phyloP scores from a whole-genome alignment of 2,113 vertebrate genomes.

The Serilophus lunatus region DNA sequence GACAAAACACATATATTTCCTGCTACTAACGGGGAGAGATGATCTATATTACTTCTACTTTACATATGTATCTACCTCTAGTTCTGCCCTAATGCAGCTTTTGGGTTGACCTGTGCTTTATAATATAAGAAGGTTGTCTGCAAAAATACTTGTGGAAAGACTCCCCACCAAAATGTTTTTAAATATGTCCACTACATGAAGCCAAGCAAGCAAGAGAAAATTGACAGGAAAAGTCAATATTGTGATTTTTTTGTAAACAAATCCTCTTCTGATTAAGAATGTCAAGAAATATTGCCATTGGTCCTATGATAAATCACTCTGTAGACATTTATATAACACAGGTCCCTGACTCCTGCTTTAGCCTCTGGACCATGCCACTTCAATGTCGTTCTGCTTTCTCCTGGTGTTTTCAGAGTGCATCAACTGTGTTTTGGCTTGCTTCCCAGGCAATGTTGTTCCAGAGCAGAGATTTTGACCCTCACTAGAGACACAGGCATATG shows the following conservation, averaged over 20 bases:
- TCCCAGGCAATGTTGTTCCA: slow-evolving; percentile 37
- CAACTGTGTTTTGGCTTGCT: slow-evolving; percentile 40
- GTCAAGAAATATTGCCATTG: neutral
- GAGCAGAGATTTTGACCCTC: slow-evolving; percentile 32
- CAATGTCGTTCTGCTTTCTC: neutral
- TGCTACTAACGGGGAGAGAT: neutral
- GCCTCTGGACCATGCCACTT: slow-evolving; percentile 12
- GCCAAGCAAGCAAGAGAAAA: neutral
- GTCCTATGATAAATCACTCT: neutral
- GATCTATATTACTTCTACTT: neutral
- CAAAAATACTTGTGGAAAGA: neutral
- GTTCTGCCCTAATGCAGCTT: neutral
- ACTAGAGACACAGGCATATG: neutral
- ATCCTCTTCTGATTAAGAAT: neutral
- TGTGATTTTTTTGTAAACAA: neutral
- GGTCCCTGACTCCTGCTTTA: slow-evolving; percentile 31
- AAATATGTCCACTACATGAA: neutral
- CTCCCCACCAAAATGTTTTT: neutral
- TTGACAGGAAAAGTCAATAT: neutral
- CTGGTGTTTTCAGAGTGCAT: slow-evolving; percentile 29
- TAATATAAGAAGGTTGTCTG: neutral
- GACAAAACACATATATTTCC: neutral
- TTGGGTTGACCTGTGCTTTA: neutral
- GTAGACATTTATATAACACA: slow-evolving; percentile 19
- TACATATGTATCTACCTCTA: neutral